These are phyloP conservation scores for Oreonectes daqikongensis DNA, from an alignment of 2,797 vertebrate genomes.

Conservation along the genomic window DNA sequence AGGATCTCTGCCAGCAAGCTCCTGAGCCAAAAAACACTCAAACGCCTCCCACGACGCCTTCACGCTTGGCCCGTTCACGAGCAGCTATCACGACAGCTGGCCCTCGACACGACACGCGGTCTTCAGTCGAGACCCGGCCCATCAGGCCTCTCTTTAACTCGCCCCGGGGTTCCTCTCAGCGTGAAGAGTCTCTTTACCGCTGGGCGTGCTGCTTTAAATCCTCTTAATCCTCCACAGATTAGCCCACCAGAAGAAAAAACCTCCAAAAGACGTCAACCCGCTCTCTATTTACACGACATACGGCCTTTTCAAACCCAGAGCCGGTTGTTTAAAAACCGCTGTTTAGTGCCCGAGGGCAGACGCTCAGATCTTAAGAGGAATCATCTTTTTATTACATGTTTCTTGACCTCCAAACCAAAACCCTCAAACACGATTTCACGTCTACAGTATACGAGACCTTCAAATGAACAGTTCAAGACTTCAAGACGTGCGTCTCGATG, in stretches of 20 bases:
- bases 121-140: conserved; percentile 45
- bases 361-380: conserved; percentile 59
- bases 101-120: conserved; percentile 69
- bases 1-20: conserved; percentile 57
- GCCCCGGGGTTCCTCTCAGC: conserved; percentile 56
- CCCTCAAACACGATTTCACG: too few species aligned
- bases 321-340: conserved; percentile 44
- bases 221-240: conserved; percentile 78
- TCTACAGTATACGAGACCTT: too few species aligned
- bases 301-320: conserved; percentile 39
- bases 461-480: too few species aligned
- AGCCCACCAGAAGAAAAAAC: conserved; percentile 60
- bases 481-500: background rate
- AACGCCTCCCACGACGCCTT: conserved; percentile 55
- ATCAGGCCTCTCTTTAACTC: conserved; percentile 30
- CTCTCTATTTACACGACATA: conserved; percentile 60
- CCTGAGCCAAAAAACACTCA: conserved; percentile 69
- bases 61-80: conserved; percentile 65
- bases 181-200: conserved; percentile 55
- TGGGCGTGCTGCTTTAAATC: conserved; percentile 64
- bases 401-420: conserved; percentile 59
- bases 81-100: conserved; percentile 75
- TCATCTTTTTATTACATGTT: conserved; percentile 55
- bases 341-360: conserved; percentile 52
- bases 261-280: conserved; percentile 30